These are phyloP conservation scores for Gymnorhina tibicen DNA, from an alignment of 2,113 vertebrate genomes.

Conservation along the genomic window DNA sequence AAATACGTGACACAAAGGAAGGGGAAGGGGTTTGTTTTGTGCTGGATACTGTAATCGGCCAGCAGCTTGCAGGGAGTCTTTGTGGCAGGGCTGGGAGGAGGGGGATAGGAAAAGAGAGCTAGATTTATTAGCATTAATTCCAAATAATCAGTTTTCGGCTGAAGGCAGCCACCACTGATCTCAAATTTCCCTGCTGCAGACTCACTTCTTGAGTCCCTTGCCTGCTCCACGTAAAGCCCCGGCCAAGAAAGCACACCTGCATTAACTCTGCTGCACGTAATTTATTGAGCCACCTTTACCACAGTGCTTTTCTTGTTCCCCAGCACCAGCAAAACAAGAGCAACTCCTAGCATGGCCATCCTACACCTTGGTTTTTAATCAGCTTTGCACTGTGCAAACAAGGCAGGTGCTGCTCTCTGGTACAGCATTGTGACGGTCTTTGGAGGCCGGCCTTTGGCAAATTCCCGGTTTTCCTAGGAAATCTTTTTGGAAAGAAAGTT, in stretches of 20 bases:
- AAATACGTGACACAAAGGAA: not conserved
- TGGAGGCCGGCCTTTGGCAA: not conserved
- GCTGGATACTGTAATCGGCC: not conserved
- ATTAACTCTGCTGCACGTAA: not conserved
- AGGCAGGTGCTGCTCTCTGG: not conserved
- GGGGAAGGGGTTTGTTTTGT: not conserved
- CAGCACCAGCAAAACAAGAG: not conserved
- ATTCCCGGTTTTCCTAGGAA: not conserved
- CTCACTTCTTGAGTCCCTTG: not conserved
- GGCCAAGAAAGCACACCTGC: conserved; percentile 41
- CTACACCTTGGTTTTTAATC: not conserved
- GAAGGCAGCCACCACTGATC: conserved; percentile 5
- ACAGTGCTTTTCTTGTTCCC: not conserved
- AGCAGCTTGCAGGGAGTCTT: not conserved
- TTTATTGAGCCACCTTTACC: not conserved
- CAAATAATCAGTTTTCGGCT: conserved; percentile 23
- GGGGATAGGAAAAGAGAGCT: not conserved
- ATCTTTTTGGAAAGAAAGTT: not conserved
- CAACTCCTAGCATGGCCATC: not conserved
- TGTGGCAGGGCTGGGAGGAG: not conserved
- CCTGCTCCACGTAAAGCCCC: not conserved
- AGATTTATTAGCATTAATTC: conserved; percentile 41
- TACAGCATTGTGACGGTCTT: too few species aligned
- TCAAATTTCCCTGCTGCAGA: conserved; percentile 34
- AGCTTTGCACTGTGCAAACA: not conserved